Percentiles rank a stretch among this genome's conserved stretches.
phyloP scores from a whole-genome alignment of 1,140 invertebrate genomes.

The Stenopsyche tienmushanensis region DNA sequence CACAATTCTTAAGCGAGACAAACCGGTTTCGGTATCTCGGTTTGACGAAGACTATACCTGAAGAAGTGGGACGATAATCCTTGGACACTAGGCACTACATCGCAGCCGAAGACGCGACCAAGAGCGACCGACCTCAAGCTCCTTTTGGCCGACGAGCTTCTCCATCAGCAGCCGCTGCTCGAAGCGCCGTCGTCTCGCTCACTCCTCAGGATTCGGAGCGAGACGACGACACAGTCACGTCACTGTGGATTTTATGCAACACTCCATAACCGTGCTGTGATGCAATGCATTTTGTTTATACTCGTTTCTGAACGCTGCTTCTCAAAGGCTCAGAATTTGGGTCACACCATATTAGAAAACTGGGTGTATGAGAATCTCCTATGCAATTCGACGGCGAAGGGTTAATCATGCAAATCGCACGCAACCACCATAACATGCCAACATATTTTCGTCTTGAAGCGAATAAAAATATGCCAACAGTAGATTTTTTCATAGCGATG shows the following conservation, averaged over 20 bases:
- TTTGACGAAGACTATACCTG: too few species aligned
- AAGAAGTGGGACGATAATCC: too few species aligned
- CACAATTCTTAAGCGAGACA: too few species aligned
- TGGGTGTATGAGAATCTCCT: background rate
- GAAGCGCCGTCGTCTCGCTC: background rate
- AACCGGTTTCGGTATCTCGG: too few species aligned
- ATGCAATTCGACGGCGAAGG: too few species aligned
- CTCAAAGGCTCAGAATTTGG: slow-evolving; percentile 5
- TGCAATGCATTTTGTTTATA: slow-evolving; percentile 27
- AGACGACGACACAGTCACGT: background rate
- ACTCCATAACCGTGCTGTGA: slow-evolving; percentile 12
- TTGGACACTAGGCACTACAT: too few species aligned
- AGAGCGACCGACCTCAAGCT: background rate
- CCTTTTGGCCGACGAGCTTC: slow-evolving; percentile 1
- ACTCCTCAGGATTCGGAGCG: background rate
- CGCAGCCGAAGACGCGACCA: background rate
- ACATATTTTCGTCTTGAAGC: too few species aligned
- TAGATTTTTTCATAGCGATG: too few species aligned
- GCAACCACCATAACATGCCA: too few species aligned
- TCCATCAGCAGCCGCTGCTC: background rate
- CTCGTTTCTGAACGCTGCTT: slow-evolving; percentile 6
- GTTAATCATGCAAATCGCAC: too few species aligned
- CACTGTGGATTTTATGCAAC: slow-evolving; percentile 14
- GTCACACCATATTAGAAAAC: slow-evolving; percentile 3
- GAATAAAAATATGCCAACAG: too few species aligned